Conservation (phyloP, 2,113 vertebrate species). For the Pavo muticus region DNA sequence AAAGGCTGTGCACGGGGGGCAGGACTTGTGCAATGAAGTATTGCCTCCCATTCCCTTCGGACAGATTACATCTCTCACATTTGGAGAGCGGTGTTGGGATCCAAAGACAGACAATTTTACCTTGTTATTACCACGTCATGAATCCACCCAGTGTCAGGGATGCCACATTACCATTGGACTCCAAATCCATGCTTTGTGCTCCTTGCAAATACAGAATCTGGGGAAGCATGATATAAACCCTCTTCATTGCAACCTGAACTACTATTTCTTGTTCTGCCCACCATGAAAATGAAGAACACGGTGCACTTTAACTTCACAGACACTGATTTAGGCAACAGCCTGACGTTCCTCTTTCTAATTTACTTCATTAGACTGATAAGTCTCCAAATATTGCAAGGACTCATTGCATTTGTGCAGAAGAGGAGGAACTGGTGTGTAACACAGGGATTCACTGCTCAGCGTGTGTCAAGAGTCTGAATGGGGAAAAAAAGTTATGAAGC, state of each 20-base stretch:
- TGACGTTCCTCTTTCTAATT: neutral
- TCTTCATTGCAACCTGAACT: rapidly evolving
- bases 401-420: neutral
- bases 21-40: rapidly evolving
- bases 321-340: neutral
- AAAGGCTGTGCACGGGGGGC: rapidly evolving
- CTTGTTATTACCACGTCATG: neutral
- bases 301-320: neutral
- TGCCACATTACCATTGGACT: too few species aligned
- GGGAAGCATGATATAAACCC: neutral
- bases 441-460: neutral
- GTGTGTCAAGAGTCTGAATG: neutral
- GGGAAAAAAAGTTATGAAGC: neutral
- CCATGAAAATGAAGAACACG: neutral
- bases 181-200: neutral
- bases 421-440: neutral
- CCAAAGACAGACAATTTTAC: neutral
- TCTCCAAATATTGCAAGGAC: neutral
- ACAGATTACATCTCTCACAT: rapidly evolving
- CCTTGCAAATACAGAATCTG: neutral
- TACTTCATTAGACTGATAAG: neutral
- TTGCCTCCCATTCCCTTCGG: neutral
- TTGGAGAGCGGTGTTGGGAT: neutral
- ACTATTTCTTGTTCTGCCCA: neutral
- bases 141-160: rapidly evolving